Base-by-base conservation (phyloP, 2,113 vertebrate species). In the Elephantulus edwardii region DNA sequence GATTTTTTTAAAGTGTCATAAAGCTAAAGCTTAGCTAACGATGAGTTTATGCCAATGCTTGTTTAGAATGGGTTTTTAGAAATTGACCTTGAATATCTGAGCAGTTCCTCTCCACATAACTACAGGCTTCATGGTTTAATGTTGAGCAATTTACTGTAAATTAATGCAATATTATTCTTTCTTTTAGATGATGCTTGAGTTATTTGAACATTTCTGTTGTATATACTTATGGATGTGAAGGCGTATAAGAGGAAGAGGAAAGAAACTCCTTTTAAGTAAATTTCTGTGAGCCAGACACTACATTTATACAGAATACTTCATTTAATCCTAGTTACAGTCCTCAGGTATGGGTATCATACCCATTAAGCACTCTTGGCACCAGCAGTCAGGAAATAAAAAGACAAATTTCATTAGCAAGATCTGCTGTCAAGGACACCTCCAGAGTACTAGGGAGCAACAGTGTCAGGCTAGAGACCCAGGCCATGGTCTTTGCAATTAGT, bases 1-100 rank as follows among this genome's bases (percentile, higher is more conserved):
- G 89, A 70, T 83, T 92, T 92, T 93, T 79, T 89, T 71, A 87
- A n/a, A 92, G 92, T 66, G 72, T 70, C 86, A 87, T 84, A 88
- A 77, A 95, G 83, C 85, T 80, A n/a, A 89, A 83, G 52, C 87
- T 93, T 66, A 64, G 92, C 85, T 83, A 91, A 85, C 87, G 93
- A 91, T 58, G 38, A 91, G 48, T 92, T 92, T 86, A 48, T 68
- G 72, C 56, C 88, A 89, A 88, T 0, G 6, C 71, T 86, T 89
- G 26, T 86, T 92, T 78, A 87, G 83, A 88, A 90, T 9, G 74
- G 40, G 62, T 86, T 89, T 92, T 92, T 86, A 46, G 89, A 92
- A 94, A 95, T 86, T 94, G 93, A 93, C 77, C 72, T 66, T 46
- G 46, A 85, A 38, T 88, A 50, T 89, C 33, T n/a, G 58, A 92